These are phyloP conservation scores for Crotalus helleri DNA, from an alignment of 2,113 vertebrate species.

Conservation along the genomic window DNA sequence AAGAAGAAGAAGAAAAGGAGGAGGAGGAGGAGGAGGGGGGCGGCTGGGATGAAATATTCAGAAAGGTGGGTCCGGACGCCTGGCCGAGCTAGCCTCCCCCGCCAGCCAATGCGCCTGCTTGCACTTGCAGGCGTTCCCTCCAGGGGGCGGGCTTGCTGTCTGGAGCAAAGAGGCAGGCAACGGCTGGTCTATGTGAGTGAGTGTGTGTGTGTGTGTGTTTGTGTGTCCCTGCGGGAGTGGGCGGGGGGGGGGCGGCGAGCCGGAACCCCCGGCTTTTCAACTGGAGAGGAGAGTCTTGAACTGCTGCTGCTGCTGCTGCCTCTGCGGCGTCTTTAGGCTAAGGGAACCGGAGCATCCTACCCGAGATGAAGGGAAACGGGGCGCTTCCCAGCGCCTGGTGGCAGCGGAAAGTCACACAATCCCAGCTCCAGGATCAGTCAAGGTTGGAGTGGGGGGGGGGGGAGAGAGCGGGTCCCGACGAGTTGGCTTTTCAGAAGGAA, in stretches of 20 bases:
- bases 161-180: not conserved
- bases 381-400: too few relatives aligned
- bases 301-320: not conserved
- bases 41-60: slow-evolving; percentile 57
- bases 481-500: not conserved
- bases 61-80: slow-evolving; percentile 10
- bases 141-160: not conserved
- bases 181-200: not conserved
- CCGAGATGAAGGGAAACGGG: not conserved
- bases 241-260: not conserved
- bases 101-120: not conserved
- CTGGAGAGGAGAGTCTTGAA: not conserved
- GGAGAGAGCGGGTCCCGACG: not conserved
- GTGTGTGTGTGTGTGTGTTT: too few relatives aligned
- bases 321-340: not conserved
- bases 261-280: not conserved
- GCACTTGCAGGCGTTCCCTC: not conserved
- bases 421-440: not conserved
- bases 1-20: too few relatives aligned
- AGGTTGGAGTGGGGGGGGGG: not conserved
- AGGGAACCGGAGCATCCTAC: not conserved
- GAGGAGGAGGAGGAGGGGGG: too few relatives aligned
- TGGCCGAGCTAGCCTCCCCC: too few relatives aligned
- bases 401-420: too few relatives aligned
- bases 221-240: too few relatives aligned